Conservation (phyloP, 2,888 invertebrate species). For the Drosophila robusta region DNA sequence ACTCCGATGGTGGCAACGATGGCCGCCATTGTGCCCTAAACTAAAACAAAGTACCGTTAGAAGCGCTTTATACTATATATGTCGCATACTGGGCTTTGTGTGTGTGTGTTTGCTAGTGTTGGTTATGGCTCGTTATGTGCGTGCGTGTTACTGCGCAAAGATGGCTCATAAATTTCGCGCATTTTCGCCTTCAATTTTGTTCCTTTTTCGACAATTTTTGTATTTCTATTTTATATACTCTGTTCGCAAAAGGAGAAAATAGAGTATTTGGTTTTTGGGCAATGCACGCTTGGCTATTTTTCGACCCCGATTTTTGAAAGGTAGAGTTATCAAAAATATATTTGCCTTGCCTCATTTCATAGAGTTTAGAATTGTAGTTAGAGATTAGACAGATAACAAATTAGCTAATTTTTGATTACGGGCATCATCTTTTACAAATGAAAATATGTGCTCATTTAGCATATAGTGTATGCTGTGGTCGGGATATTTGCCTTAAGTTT, state of each 20-base stretch:
- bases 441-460: no score
- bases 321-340: no score
- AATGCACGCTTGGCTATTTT: no score
- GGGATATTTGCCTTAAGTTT: neutral
- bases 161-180: conserved; percentile 78
- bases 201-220: conserved; percentile 32
- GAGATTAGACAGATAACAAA: no score
- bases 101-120: conserved; percentile 50
- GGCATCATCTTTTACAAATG: no score
- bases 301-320: no score
- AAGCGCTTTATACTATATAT: conserved; percentile 51
- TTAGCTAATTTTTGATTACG: no score
- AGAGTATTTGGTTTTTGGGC: no score
- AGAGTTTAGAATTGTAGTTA: no score
- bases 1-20: conserved; percentile 58
- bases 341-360: no score
- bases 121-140: conserved; percentile 75
- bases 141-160: conserved; percentile 78
- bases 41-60: conserved; percentile 78
- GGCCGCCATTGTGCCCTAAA: conserved; percentile 75
- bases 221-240: conserved; percentile 10
- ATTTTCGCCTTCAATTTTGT: conserved; percentile 67
- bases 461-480: neutral
- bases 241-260: neutral
- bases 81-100: conserved; percentile 28